Base-by-base conservation (phyloP, 2,113 vertebrate species). In the Clarias magur region DNA sequence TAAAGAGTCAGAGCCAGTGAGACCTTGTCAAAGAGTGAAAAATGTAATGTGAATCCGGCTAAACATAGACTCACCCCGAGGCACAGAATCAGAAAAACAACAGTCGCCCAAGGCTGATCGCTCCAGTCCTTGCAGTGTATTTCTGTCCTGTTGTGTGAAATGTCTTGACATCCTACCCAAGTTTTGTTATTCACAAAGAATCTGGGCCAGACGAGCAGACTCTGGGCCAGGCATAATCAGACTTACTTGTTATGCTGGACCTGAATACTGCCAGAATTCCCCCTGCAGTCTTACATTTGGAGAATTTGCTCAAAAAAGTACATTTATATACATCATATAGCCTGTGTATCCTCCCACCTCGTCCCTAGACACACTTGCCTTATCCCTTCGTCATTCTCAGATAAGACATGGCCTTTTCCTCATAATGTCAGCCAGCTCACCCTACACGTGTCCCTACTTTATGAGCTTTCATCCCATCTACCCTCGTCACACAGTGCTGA, bases 401-500 rank as follows among this genome's bases (percentile, higher is more conserved):
- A 88, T 88, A 85, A 87, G 38, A 82, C 72, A 12, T 83, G 75
- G 76, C 75, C 84, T 89, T 91, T 88, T 67, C 53, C 21, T 85
- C 16, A 84, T 63, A 90, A 88, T 88, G 90, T 63, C 88, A 88
- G 68, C 83, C 30, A 57, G 10, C 88, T 60, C 38, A 21, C 65
- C 11, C 48, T 83, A 1, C 56, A 60, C 12, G 17, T 56, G 68
- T 63, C 17, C 84, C 70, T 82, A 54, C 82, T 84, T 87, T 63
- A 56, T 59, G 60, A 54, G 53, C 79, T 76, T 84, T 82, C 83
- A 88, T 89, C 81, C 8, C 25, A 10, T 42, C 78, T 57, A 48
- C 30, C 34, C 59, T 34, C 30, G 60, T 81, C 59, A 60, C 48
- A 34, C 7, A 9, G 30, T 42, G 54, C 80, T 72, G 57, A 80